Conservation (phyloP, 2,888 invertebrate species). For the Archips crataeganus region DNA sequence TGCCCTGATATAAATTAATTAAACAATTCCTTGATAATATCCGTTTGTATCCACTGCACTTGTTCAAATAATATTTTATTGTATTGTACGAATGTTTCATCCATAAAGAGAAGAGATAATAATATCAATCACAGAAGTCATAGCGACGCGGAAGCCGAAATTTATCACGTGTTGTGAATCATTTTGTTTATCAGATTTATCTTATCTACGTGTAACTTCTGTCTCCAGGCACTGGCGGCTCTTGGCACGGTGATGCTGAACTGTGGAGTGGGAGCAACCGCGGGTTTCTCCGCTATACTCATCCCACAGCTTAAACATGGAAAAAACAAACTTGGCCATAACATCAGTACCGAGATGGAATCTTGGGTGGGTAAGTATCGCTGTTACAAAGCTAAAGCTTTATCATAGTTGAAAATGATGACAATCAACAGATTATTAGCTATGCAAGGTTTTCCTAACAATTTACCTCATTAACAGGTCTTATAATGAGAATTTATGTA, state of each 20-base stretch:
- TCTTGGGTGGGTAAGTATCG: slow-evolving; percentile 87
- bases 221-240: slow-evolving; percentile 81
- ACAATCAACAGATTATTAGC: background rate
- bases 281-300: slow-evolving; percentile 88
- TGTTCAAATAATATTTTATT: background rate
- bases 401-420: background rate
- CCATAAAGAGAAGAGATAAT: background rate
- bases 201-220: slow-evolving; percentile 27
- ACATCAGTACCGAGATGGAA: slow-evolving; percentile 78
- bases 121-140: background rate
- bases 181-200: slow-evolving; percentile 4
- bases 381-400: background rate
- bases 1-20: background rate
- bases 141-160: background rate
- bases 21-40: slow-evolving; percentile 7
- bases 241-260: slow-evolving; percentile 85
- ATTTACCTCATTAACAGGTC: background rate
- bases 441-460: background rate
- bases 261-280: slow-evolving; percentile 85
- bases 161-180: background rate
- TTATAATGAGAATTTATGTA: background rate
- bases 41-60: background rate
- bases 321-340: slow-evolving; percentile 62
- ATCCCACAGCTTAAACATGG: slow-evolving; percentile 84
- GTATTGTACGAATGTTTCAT: background rate